These are phyloP conservation scores for Caenorhabditis angaria DNA, from an alignment of 2,888 invertebrate genomes.

Conservation along the genomic window DNA sequence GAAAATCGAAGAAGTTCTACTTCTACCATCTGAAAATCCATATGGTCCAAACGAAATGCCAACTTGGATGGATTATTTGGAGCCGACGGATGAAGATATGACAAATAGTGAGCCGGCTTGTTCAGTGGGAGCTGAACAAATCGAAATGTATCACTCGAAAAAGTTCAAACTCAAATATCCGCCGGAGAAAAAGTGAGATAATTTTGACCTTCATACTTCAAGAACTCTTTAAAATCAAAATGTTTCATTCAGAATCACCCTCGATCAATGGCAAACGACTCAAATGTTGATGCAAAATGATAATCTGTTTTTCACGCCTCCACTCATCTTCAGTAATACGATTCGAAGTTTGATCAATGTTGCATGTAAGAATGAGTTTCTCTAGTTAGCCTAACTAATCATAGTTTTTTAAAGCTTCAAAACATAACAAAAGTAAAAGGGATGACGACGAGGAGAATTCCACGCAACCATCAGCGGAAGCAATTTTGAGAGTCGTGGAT, in stretches of 20 bases:
- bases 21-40: neutral
- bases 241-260: neutral
- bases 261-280: neutral
- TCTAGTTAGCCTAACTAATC: too few relatives aligned
- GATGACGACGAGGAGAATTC: neutral
- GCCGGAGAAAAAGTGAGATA: neutral
- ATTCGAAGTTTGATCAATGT: neutral
- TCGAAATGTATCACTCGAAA: neutral
- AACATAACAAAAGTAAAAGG: neutral
- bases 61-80: slow-evolving; percentile 1
- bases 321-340: neutral
- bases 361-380: neutral
- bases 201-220: too few relatives aligned
- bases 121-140: neutral
- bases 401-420: neutral
- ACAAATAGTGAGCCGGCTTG: neutral
- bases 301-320: neutral
- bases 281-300: neutral
- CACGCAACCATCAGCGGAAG: neutral
- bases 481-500: neutral
- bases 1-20: neutral
- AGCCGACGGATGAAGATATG: neutral
- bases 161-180: neutral
- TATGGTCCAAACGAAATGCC: neutral
- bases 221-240: too few relatives aligned